These are phyloP conservation scores for Leptinotarsa rubiginosa DNA, from an alignment of 2,888 invertebrate genomes.

Conservation along the genomic window DNA sequence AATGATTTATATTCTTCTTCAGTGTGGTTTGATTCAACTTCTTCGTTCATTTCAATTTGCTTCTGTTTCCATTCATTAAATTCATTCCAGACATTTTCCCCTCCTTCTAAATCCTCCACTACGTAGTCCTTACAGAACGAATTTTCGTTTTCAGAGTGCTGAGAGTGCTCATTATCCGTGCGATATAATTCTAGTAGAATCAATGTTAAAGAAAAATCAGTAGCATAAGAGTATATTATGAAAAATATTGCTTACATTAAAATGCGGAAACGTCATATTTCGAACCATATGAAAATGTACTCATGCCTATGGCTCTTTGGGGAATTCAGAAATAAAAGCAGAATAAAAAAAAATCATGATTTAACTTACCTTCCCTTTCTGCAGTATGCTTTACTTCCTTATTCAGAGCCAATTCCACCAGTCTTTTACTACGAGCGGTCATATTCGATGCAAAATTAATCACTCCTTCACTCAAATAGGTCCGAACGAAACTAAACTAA, in stretches of 20 bases:
- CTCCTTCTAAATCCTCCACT: background rate
- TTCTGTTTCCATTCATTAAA: conserved; percentile 14
- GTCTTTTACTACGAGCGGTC: conserved; percentile 6
- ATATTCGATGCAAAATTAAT: conserved; percentile 3
- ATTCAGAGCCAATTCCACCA: conserved; percentile 12
- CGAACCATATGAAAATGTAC: background rate
- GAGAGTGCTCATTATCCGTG: conserved; percentile 7
- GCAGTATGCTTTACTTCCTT: background rate
- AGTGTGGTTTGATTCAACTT: background rate
- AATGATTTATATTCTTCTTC: background rate
- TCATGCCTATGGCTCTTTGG: background rate
- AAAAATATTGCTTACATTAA: conserved; percentile 7
- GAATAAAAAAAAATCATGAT: conserved; percentile 12
- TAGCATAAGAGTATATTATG: background rate
- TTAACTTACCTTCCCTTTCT: conserved; percentile 10
- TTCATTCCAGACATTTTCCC: background rate
- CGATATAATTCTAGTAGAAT: background rate
- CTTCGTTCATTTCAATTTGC: conserved; percentile 13
- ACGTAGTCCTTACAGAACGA: conserved; percentile 5
- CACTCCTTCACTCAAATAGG: conserved; percentile 1
- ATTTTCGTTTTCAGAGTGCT: conserved; percentile 14
- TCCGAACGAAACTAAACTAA: conserved; percentile 7
- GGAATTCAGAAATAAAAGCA: conserved; percentile 7
- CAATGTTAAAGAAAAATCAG: background rate
- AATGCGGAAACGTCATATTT: conserved; percentile 2